Evolutionary conservation across 1,140 invertebrate genomes (phyloP), one percentile per base, ranked within the genome.

Genomic region (Zaprionus africanus): DNA sequence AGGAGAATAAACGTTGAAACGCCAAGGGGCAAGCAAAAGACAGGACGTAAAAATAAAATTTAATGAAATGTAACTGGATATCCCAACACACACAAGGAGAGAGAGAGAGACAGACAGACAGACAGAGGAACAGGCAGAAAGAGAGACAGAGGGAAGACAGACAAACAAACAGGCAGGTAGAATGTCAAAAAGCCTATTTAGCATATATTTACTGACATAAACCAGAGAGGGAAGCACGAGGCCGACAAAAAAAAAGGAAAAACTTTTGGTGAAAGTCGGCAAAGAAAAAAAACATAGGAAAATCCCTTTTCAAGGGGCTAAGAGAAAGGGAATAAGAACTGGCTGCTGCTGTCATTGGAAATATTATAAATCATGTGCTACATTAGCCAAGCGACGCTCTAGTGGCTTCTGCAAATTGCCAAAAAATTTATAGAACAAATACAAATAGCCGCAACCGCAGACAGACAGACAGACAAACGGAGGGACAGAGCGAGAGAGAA

Each of bases 341-440:
- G 19, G 15, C 31, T 58, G 28, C 60, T 53, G 78, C 81, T 88
- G 85, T 88, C 84, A 88, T 84, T 84, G 63, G 68, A 84, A 88
- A 90, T 88, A 90, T 88, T 88, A 88, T 88, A 88, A 88, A 88
- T 88, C 85, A 90, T 88, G 85, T 88, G 85, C 85, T 90, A 90
- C 85, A 88, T 88, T 88, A 85, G 85, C 85, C 84, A 87, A 83
- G 84, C 77, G 68, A 77, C 54, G 79, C 79, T 80, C 69, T 61
- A 38, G 58, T 75, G 68, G 80, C 73, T 83, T 78, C 63, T 83
- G 80, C 84, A 88, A 88, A 88, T 88, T 90, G 85, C 85, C 84
- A 75, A 58, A 78, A 87, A 86, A 86, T 87, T 80, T 78, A 86
- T 80, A 75, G 70, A 87, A 79, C 80, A 87, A 87, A 83, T 75